Evolutionary conservation across 2,888 invertebrate genomes (phyloP).

Genomic region (Meiosimyza decipiens): DNA sequence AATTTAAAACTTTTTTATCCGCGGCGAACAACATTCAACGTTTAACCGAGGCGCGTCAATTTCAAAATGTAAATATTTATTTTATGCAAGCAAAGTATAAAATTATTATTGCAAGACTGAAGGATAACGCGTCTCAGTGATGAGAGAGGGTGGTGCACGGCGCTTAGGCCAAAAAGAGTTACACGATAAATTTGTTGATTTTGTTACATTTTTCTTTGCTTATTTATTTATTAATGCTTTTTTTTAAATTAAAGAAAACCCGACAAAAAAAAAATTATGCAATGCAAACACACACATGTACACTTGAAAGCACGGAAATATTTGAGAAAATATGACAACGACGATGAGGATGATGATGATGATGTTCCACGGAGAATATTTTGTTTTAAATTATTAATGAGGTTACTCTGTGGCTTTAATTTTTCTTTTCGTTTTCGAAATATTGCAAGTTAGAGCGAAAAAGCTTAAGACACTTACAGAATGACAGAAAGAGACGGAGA

Average conservation of each 20-base stretch:
- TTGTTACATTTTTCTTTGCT: background rate
- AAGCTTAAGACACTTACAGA: background rate
- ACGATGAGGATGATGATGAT: conserved; percentile 10
- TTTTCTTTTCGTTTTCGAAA: background rate
- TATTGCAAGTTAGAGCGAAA: background rate
- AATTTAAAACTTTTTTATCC: conserved; percentile 23
- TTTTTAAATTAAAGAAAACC: background rate
- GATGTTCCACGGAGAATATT: conserved; percentile 7
- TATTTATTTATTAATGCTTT: background rate
- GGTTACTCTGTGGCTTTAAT: conserved; percentile 18
- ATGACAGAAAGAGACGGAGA: background rate
- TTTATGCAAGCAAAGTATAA: conserved; percentile 53
- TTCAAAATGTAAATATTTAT: conserved; percentile 65
- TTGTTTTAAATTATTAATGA: conserved; percentile 21
- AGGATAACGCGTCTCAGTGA: background rate
- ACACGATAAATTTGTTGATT: background rate
- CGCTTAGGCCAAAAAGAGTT: background rate
- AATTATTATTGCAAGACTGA: conserved; percentile 14
- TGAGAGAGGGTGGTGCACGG: too few relatives aligned
- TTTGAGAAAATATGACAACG: conserved; percentile 1
- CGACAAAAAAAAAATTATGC: conserved; percentile 11
- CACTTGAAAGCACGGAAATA: background rate
- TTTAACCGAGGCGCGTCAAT: conserved; percentile 56
- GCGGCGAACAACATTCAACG: conserved; percentile 21
- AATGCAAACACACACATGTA: background rate